Evolutionary conservation across 2,113 vertebrate genomes (phyloP), one percentile per base, ranked within the genome.

Genomic region (Carassius auratus): DNA sequence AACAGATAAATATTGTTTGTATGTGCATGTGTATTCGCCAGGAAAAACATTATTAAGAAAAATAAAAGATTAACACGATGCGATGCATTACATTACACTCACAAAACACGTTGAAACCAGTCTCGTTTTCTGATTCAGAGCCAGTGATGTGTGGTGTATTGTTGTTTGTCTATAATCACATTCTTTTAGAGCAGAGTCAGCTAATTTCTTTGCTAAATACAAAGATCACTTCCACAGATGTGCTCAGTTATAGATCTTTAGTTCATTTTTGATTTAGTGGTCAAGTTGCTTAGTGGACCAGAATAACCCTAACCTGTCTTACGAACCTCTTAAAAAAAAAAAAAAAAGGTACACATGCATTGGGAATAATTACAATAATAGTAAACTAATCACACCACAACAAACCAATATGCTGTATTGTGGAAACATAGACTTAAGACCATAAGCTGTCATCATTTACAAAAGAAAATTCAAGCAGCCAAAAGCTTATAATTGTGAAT

Each of bases 381-480:
- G 19, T 59, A n/a, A n/a, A 59, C 19, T n/a, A 59, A n/a, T 59
- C 8, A n/a, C 57, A 66, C 26, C 76, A 23, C 33, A 77, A 26
- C 30, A 30, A 36, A 59, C 9, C 30, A 78, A 30, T 36, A 78
- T 38, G 23, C 13, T 30, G 5, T 4, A 26, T 17, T 76, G 42
- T 6, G 8, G 26, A 77, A 23, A 42, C 19, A 61, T 2, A 45
- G 77, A 76, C 48, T 30, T 26, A 23, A 30, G 23, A 59, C 30
- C 36, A 76, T 69, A 14, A 55, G 62, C 30, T 52, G 64, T 82
- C 80, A 69, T 55, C 12, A 45, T 81, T 26, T 17, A 50, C 64
- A 82, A 33, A 45, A 13, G 4, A 15, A 52, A 3, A 19, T 52
- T 26, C 23, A 81, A 81, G 45, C 9, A 48, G 4, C 42, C 23